phyloP scores from a whole-genome alignment of 2,888 invertebrate species.

The Nesidiocoris tenuis region DNA sequence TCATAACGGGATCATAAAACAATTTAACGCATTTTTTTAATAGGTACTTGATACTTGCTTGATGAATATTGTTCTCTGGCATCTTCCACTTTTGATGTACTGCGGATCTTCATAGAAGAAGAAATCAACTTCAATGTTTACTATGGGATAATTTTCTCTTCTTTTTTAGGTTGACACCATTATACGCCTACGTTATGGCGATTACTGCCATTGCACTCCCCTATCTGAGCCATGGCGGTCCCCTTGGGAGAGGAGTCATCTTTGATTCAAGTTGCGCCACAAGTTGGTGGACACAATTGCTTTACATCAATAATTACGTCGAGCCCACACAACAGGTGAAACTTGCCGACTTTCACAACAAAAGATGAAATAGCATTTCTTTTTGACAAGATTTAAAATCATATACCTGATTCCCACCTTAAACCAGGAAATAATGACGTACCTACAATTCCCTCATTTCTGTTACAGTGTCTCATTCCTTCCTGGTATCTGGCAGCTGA shows the following conservation, averaged over 20 bases:
- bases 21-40: no score
- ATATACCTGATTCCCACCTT: not conserved
- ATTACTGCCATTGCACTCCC: conserved; percentile 50
- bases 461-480: conserved; percentile 49
- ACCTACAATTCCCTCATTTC: not conserved
- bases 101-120: no score
- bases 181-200: conserved; percentile 50
- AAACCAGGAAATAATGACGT: no score
- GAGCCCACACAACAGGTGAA: conserved; percentile 48
- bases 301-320: conserved; percentile 52
- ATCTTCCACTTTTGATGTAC: no score
- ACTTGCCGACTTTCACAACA: not conserved
- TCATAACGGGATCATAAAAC: not conserved
- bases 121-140: no score
- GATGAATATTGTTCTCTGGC: no score
- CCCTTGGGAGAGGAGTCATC: conserved; percentile 37
- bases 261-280: conserved; percentile 44
- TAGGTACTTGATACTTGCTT: no score
- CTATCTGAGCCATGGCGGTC: conserved; percentile 44
- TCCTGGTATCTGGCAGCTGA: conserved; percentile 50
- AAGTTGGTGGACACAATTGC: conserved; percentile 52
- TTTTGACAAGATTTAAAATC: no score
- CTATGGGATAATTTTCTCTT: no score
- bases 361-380: not conserved
- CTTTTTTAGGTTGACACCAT: conserved; percentile 50